Conservation (phyloP, 2,888 invertebrate genomes). For the Bimastos eiseni region DNA sequence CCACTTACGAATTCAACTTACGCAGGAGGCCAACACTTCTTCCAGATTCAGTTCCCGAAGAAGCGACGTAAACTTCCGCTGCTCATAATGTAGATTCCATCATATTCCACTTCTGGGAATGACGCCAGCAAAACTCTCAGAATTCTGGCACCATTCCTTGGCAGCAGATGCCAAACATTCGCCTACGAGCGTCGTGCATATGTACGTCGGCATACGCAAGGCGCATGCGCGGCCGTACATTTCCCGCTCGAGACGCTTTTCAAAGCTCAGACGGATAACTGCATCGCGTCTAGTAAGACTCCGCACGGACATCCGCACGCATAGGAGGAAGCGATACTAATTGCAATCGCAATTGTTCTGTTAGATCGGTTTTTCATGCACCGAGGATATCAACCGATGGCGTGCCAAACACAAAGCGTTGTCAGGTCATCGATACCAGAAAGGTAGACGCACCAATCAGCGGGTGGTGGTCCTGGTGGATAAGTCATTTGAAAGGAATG, state of each 20-base stretch:
- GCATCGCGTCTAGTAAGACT: background rate
- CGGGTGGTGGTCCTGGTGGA: too few relatives aligned
- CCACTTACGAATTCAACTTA: background rate
- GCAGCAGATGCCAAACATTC: background rate
- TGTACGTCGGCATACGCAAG: background rate
- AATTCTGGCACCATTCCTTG: background rate
- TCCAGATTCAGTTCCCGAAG: background rate
- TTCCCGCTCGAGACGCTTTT: conserved; percentile 4
- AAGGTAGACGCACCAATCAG: too few relatives aligned
- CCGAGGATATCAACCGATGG: too few relatives aligned
- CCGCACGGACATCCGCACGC: background rate
- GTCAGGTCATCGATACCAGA: too few relatives aligned
- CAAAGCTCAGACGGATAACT: background rate
- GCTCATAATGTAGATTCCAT: background rate
- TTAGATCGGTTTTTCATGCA: too few relatives aligned
- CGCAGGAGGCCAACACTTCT: background rate
- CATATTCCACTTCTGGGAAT: background rate
- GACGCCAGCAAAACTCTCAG: background rate
- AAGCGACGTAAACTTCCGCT: background rate
- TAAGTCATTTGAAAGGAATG: too few relatives aligned
- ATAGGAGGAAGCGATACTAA: background rate
- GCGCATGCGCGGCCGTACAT: background rate
- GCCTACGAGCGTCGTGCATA: background rate
- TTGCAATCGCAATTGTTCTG: too few relatives aligned
- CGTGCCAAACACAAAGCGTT: too few relatives aligned